phyloP scores from a whole-genome alignment of 2,113 vertebrate genomes.

The Poicephalus gulielmi region DNA sequence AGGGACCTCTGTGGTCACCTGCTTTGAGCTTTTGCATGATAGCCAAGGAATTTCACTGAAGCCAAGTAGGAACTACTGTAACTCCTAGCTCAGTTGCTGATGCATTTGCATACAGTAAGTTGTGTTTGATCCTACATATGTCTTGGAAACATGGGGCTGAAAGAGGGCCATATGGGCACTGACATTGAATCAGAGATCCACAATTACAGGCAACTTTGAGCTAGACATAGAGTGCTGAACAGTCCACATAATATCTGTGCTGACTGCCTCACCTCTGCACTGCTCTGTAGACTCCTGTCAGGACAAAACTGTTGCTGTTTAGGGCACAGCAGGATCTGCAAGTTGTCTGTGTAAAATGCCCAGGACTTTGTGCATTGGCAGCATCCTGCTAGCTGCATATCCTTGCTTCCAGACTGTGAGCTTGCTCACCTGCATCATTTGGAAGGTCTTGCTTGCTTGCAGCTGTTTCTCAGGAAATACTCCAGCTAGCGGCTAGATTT shows the following conservation, averaged over 20 bases:
- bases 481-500: slow-evolving; percentile 19
- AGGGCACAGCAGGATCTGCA: not conserved
- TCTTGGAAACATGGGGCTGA: not conserved
- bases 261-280: not conserved
- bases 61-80: not conserved
- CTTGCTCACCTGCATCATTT: not conserved
- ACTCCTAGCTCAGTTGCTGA: not conserved
- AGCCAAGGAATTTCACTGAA: not conserved
- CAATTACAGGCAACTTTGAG: not conserved
- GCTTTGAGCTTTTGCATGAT: not conserved
- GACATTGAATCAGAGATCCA: not conserved
- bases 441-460: not conserved
- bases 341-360: not conserved
- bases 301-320: not conserved
- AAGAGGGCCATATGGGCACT: not conserved
- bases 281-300: not conserved
- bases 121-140: not conserved
- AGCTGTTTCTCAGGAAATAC: slow-evolving; percentile 35
- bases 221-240: not conserved
- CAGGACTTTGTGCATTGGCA: not conserved
- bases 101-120: not conserved
- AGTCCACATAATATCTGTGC: not conserved
- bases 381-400: not conserved
- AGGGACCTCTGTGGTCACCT: not conserved
- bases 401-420: not conserved